Conservation (phyloP, 2,113 vertebrate genomes). For the Podarcis cretensis region DNA sequence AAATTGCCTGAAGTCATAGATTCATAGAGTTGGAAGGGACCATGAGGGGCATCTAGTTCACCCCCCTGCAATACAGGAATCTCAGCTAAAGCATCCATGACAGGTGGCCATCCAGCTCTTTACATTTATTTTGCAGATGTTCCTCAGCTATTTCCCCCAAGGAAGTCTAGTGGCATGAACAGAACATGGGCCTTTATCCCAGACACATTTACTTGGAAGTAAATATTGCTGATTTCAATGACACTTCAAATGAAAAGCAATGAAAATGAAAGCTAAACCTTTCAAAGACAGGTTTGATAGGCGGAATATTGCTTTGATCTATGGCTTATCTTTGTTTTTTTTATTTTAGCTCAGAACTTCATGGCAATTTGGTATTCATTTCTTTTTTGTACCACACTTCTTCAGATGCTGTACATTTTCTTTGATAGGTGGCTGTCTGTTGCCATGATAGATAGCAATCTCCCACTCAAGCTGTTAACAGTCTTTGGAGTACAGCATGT, state of each 20-base stretch:
- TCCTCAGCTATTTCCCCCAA: neutral
- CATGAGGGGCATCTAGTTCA: no score
- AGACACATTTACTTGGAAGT: neutral
- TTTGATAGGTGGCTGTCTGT: slow-evolving; percentile 1
- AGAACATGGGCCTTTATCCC: neutral
- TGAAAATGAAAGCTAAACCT: neutral
- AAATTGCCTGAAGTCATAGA: no score
- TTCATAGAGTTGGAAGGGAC: no score
- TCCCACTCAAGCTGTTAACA: slow-evolving; percentile 11
- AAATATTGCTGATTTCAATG: neutral
- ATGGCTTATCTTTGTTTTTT: accelerated
- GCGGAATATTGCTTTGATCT: slow-evolving; percentile 13
- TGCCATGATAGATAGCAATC: slow-evolving; percentile 8
- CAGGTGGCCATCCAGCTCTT: neutral
- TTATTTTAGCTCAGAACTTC: slow-evolving; percentile 24
- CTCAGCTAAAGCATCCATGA: no score
- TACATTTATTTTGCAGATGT: neutral
- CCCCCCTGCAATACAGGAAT: neutral
- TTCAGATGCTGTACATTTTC: slow-evolving; percentile 11
- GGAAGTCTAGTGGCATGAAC: neutral
- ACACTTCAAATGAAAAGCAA: neutral
- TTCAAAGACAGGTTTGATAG: neutral
- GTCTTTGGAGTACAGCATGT: neutral
- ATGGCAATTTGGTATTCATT: slow-evolving; percentile 8
- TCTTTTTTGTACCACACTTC: neutral